A percentile compares a stretch with the other conserved stretches of the same genome.
Conservation (phyloP, 2,888 invertebrate species). For the Prosapia bicincta region DNA sequence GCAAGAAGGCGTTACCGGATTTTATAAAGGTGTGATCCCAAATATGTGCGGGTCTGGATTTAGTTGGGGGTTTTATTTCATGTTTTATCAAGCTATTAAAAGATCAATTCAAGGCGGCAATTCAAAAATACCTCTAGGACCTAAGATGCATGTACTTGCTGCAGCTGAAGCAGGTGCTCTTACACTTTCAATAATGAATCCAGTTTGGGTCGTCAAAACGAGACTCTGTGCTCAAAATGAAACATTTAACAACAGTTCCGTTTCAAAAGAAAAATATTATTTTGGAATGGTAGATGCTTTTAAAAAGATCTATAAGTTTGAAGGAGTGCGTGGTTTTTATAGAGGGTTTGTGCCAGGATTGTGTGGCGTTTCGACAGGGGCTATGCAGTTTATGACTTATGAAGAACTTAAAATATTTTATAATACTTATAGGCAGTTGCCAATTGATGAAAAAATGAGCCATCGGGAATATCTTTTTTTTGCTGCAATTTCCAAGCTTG, state of each 20-base stretch:
- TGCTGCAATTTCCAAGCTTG: constrained; percentile 91
- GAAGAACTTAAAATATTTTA: constrained; percentile 96
- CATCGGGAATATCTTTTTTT: constrained; percentile 86
- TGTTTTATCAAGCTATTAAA: constrained; percentile 94
- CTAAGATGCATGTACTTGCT: constrained; percentile 84
- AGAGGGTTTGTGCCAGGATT: constrained; percentile 96
- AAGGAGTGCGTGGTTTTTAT: constrained; percentile 90
- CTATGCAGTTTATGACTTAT: constrained; percentile 97
- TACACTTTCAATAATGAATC: constrained; percentile 91
- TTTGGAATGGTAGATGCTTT: constrained; percentile 90
- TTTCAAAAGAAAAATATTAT: constrained; percentile 60
- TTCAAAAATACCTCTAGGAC: constrained; percentile 74
- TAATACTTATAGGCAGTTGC: constrained; percentile 73
- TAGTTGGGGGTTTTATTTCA: constrained; percentile 98
- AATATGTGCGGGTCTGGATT: constrained; percentile 96
- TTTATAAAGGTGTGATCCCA: constrained; percentile 97
- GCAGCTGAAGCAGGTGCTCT: constrained; percentile 89
- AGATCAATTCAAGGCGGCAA: constrained; percentile 89
- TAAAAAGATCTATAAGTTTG: constrained; percentile 80
- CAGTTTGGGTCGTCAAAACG: constrained; percentile 99
- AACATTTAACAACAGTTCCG: background rate
- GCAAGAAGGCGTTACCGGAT: constrained; percentile 81
- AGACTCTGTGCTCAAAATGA: constrained; percentile 40
- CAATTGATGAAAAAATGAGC: constrained; percentile 84
- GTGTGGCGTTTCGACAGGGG: constrained; percentile 97